Base-by-base conservation (phyloP, 30 jellyfish, hydroid and myxozoan species). In the Hydractinia echinata region DNA sequence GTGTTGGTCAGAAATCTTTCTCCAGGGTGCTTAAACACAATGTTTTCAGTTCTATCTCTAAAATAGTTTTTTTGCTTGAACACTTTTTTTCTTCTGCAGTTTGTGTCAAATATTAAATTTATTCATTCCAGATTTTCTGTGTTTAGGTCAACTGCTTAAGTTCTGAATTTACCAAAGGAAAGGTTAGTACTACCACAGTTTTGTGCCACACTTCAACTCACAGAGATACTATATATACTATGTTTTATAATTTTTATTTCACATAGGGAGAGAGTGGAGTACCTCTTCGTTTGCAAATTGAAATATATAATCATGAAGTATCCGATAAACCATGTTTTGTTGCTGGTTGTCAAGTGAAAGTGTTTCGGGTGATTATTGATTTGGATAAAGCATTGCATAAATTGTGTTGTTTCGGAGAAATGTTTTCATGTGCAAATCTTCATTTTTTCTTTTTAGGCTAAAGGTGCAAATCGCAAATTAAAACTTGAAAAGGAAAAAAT, bases 381-480 rank as follows among this genome's bases (percentile, higher is more conserved):
- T 64, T 64, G 10, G 19, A 44, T 64, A n/a, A 64, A 6, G 18
- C 18, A 6, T 64, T 7, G 19, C 19, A 6, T 6, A 6, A 64
- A 64, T 13, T 6, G 9, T 8, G 39, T 6, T 64, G 8, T 64
- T n/a, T 13, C 4, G 39, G 8, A 7, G 18, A 7, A 64, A 13
- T 64, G 18, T 6, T n/a, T 64, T 6, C 2, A 7, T 64, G 16
- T 6, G 8, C 39, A 6, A 7, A 6, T 64, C 18, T 16, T 58
- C 18, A 16, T 58, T 13, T 58, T 73, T 60, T 68, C 64, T 16
- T 52, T 56, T 4, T 61, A 92, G 98, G 94, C 98, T 4, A 92
- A 92, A 84, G 98, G 98, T 13, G 98, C 96, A 49, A 95, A 92
- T 70, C 87, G 98, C 51, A 92, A 92, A 66, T 73, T 92, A 81